These are phyloP conservation scores for Pycnomerus fuliginosus DNA, from an alignment of 2,888 invertebrate genomes.

Conservation along the genomic window DNA sequence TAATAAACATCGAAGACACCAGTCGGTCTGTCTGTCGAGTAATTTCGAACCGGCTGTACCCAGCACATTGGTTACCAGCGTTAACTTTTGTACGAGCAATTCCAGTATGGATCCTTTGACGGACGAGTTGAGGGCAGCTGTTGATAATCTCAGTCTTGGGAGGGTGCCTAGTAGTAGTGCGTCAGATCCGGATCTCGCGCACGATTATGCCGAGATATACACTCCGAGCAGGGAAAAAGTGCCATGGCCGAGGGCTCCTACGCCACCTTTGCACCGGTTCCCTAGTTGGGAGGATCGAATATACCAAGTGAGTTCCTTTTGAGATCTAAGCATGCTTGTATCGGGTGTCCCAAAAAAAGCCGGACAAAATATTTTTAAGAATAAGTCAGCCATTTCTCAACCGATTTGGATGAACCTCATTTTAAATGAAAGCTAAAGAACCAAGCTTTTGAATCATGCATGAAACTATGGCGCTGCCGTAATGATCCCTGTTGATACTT, in stretches of 20 bases:
- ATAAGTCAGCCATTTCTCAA: too few relatives aligned
- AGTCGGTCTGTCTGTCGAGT: conserved; percentile 56
- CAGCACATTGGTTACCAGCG: conserved; percentile 47
- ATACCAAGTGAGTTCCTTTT: conserved; percentile 69
- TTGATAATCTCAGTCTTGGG: conserved; percentile 61
- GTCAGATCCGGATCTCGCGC: conserved; percentile 68
- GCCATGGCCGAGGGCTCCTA: conserved; percentile 65
- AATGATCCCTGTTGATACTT: too few relatives aligned
- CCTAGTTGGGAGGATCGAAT: conserved; percentile 91
- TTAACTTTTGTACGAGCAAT: conserved; percentile 51
- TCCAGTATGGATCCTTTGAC: conserved; percentile 56
- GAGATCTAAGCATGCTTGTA: neutral
- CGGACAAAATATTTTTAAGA: too few relatives aligned
- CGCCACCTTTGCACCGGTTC: conserved; percentile 82
- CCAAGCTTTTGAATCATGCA: too few relatives aligned
- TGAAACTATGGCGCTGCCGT: too few relatives aligned
- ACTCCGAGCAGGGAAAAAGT: conserved; percentile 77
- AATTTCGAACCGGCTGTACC: conserved; percentile 49
- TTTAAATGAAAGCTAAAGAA: too few relatives aligned
- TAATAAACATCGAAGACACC: conserved; percentile 55
- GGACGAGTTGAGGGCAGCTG: conserved; percentile 62
- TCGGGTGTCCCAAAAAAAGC: neutral
- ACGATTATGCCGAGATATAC: conserved; percentile 93
- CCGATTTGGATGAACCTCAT: too few relatives aligned
- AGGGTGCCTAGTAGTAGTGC: conserved; percentile 63